Evolutionary conservation across 2,888 invertebrate species (phyloP).

Genomic region (Lasioglossum vierecki): DNA sequence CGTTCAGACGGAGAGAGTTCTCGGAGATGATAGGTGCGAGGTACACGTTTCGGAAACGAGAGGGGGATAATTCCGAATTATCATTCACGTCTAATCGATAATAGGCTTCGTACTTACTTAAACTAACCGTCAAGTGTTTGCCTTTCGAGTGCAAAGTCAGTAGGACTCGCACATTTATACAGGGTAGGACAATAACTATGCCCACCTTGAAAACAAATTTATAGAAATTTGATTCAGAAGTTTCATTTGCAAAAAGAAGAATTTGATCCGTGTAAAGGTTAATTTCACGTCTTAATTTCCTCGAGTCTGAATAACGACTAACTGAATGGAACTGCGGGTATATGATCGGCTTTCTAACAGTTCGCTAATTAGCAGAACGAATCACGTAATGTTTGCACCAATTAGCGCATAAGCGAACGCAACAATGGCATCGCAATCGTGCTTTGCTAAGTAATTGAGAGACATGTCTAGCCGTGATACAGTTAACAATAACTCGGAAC

Average conservation of each 20-base stretch:
- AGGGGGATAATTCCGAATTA: constrained; percentile 63
- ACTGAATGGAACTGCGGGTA: constrained; percentile 35
- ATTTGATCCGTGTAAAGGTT: background rate
- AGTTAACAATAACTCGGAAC: constrained; percentile 44
- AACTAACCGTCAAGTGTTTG: no score
- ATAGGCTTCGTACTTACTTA: constrained; percentile 25
- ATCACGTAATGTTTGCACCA: constrained; percentile 63
- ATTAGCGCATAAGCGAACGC: constrained; percentile 61
- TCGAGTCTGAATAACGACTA: constrained; percentile 24
- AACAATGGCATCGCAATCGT: constrained; percentile 57
- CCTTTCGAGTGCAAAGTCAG: no score
- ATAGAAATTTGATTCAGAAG: no score
- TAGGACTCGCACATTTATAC: no score
- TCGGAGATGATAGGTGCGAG: constrained; percentile 67
- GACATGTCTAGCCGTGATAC: constrained; percentile 19
- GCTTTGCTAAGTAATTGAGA: constrained; percentile 54
- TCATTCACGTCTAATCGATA: constrained; percentile 61
- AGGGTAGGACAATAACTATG: no score
- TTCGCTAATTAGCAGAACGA: constrained; percentile 67
- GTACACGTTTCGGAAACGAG: constrained; percentile 54
- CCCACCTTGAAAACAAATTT: no score
- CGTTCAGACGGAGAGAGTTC: constrained; percentile 45
- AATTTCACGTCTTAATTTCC: background rate
- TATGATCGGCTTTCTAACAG: constrained; percentile 40
- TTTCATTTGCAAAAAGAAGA: background rate